phyloP scores from a whole-genome alignment of 2,888 invertebrate genomes.

The Monopis laevigella region DNA sequence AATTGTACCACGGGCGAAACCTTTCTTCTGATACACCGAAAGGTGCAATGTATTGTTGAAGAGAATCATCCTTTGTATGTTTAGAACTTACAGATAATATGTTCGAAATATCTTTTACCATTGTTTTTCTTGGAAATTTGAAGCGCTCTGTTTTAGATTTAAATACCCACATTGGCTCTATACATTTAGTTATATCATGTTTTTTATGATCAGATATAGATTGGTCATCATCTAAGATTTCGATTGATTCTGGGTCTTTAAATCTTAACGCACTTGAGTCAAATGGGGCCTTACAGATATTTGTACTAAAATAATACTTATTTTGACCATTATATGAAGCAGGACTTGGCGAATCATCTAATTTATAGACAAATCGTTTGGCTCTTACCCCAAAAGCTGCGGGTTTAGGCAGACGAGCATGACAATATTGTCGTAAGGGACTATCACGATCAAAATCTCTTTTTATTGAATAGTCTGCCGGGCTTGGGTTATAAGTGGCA shows the following conservation, averaged over 20 bases:
- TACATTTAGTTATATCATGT: constrained; percentile 22
- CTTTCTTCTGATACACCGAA: constrained; percentile 43
- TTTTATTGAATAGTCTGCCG: constrained; percentile 35
- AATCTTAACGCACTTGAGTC: constrained; percentile 36
- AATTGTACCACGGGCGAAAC: constrained; percentile 43
- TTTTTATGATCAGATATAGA: constrained; percentile 1
- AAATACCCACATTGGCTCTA: constrained; percentile 38
- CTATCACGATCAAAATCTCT: constrained; percentile 37
- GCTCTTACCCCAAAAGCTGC: constrained; percentile 41
- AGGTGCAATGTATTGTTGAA: constrained; percentile 33
- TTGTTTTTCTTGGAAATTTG: no score
- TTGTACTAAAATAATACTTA: constrained; percentile 25
- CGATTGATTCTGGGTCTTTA: constrained; percentile 22
- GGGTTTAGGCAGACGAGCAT: constrained; percentile 30
- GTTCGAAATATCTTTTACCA: no score
- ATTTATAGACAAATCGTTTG: constrained; percentile 31
- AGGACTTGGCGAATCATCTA: constrained; percentile 38
- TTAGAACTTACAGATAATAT: no score
- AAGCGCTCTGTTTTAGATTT: constrained; percentile 41
- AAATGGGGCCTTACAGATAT: constrained; percentile 36
- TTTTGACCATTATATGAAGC: constrained; percentile 30
- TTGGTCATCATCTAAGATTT: constrained; percentile 21
- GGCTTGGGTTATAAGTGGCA: constrained; percentile 31
- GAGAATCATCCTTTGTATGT: no score
- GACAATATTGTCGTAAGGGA: constrained; percentile 26